These are phyloP conservation scores for Rhodophaea formosa DNA, from an alignment of 2,888 invertebrate genomes.

Conservation along the genomic window DNA sequence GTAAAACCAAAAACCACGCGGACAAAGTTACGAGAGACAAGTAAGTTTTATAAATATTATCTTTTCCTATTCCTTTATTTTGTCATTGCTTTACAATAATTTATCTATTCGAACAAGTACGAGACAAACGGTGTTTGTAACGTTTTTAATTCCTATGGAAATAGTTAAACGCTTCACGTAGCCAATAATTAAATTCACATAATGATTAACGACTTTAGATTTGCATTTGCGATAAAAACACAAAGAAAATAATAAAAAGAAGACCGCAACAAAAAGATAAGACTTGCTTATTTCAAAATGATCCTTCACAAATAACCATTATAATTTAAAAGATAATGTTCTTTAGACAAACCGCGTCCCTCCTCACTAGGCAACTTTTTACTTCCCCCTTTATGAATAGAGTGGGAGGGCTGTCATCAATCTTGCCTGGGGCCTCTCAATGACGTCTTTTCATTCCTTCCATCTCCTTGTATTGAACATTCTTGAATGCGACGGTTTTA, in stretches of 20 bases:
- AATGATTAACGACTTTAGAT: too few species aligned
- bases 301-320: constrained; percentile 18
- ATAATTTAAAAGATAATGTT: constrained; percentile 23
- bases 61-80: too few species aligned
- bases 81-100: too few species aligned
- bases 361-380: constrained; percentile 46
- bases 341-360: constrained; percentile 24
- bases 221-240: too few species aligned
- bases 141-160: too few species aligned
- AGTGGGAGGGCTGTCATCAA: constrained; percentile 57
- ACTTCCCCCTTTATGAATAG: constrained; percentile 49
- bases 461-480: constrained; percentile 44
- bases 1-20: too few species aligned
- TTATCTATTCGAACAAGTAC: too few species aligned
- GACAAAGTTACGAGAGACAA: too few species aligned
- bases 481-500: constrained; percentile 45
- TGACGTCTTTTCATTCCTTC: constrained; percentile 56
- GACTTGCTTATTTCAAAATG: constrained; percentile 10
- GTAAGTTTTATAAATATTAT: too few species aligned
- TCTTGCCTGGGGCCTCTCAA: constrained; percentile 53
- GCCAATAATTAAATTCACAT: too few species aligned
- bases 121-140: too few species aligned
- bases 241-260: background rate
- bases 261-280: background rate
- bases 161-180: too few species aligned